Evolutionary conservation across 2,888 invertebrate genomes (phyloP).

Genomic region (Andricus curvator): DNA sequence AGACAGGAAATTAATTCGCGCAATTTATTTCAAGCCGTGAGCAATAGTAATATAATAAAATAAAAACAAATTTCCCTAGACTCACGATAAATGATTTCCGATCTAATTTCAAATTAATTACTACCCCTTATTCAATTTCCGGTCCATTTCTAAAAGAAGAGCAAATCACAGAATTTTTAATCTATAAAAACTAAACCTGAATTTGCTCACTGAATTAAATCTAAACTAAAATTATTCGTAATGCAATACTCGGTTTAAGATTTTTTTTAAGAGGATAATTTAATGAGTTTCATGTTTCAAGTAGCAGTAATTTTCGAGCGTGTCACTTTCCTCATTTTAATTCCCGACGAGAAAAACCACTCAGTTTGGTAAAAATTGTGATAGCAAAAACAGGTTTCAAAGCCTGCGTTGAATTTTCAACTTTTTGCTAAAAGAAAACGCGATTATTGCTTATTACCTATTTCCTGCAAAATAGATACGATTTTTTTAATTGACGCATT

Average conservation of each 20-base stretch:
- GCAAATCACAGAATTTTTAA: not conserved
- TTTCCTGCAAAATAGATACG: not conserved
- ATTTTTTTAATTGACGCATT: not conserved
- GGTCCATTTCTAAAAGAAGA: not conserved
- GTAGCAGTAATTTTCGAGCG: not conserved
- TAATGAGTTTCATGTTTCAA: not conserved
- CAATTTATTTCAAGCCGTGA: not conserved
- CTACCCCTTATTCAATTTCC: not conserved
- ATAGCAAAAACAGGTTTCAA: conserved; percentile 22
- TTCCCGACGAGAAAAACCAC: not conserved
- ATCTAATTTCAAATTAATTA: not conserved
- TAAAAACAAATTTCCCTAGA: not conserved
- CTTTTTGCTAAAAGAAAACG: not conserved
- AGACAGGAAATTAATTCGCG: not conserved
- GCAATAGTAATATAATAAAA: not conserved
- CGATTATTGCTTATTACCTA: conserved; percentile 1
- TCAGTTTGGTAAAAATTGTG: not conserved
- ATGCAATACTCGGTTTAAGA: not conserved
- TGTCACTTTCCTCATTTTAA: conserved; percentile 27
- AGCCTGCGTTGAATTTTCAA: conserved; percentile 5
- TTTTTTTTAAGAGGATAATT: not conserved
- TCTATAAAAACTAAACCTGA: not conserved
- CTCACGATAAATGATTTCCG: conserved; percentile 1
- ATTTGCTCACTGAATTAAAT: not conserved
- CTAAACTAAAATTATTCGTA: not conserved